Evolutionary conservation across 2,797 vertebrate species (phyloP).

Genomic region (Crenuchus spilurus): DNA sequence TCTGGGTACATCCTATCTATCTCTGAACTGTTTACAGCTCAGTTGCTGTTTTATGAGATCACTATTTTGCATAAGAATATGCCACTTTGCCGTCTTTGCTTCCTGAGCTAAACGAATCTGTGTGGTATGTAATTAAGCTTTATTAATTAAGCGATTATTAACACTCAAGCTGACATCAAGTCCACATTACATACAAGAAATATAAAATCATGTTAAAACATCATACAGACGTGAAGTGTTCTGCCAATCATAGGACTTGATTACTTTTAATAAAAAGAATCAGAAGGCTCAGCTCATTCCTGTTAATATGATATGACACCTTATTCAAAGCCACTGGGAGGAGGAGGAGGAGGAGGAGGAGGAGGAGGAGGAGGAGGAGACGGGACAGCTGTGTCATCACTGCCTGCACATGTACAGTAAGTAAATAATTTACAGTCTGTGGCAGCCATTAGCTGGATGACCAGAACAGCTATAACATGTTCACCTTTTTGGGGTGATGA

Average conservation of each 20-base stretch:
- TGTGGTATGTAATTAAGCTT: too few species aligned
- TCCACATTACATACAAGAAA: too few species aligned
- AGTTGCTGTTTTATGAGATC: not conserved
- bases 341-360: constrained; percentile 67
- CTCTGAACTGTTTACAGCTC: too few species aligned
- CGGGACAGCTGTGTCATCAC: constrained; percentile 72
- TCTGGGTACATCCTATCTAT: not conserved
- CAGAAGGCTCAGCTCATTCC: not conserved
- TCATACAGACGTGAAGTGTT: not conserved
- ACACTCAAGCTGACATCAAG: too few species aligned
- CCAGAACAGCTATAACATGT: constrained; percentile 25
- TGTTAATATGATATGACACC: constrained; percentile 55
- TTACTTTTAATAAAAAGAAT: constrained; percentile 8
- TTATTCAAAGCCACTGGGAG: constrained; percentile 70
- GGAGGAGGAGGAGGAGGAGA: constrained; percentile 72
- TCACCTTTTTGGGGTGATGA: not conserved
- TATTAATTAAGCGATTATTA: too few species aligned
- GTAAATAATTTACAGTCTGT: constrained; percentile 77
- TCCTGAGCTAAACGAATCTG: not conserved
- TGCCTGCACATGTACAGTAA: constrained; percentile 73
- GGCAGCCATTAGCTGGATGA: constrained; percentile 73
- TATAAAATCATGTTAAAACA: too few species aligned
- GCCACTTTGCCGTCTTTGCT: not conserved
- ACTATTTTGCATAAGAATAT: not conserved
- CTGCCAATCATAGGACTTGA: constrained; percentile 10